Evolutionary conservation across 1,140 invertebrate species (phyloP).

Genomic region (Helicoverpa armigera): DNA sequence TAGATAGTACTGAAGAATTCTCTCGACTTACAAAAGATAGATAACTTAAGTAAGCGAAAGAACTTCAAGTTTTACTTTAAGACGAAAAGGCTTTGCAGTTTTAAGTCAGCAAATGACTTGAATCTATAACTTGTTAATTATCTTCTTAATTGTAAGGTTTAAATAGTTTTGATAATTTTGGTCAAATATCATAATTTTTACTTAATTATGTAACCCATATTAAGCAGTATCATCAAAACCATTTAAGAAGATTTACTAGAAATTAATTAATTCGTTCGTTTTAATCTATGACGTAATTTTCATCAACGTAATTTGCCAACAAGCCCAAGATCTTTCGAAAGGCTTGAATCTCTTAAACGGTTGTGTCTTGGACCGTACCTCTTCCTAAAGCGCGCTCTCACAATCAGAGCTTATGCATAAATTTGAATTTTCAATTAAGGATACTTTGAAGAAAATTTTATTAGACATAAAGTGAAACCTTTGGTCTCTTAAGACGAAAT

Average conservation of each 20-base stretch:
- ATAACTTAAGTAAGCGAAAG: constrained; percentile 55
- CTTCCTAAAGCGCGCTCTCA: constrained; percentile 64
- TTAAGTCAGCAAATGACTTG: constrained; percentile 53
- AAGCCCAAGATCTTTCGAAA: constrained; percentile 54
- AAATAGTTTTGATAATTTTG: not conserved
- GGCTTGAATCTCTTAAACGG: constrained; percentile 77
- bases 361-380: constrained; percentile 65
- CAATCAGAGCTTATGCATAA: constrained; percentile 86
- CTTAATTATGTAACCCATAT: too few relatives aligned
- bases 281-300: constrained; percentile 73
- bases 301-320: constrained; percentile 75
- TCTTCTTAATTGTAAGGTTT: constrained; percentile 33
- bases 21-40: constrained; percentile 49
- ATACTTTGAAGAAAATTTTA: constrained; percentile 86
- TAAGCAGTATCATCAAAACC: constrained; percentile 23
- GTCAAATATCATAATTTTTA: too few relatives aligned
- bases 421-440: constrained; percentile 87
- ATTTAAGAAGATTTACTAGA: constrained; percentile 53
- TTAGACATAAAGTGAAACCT: constrained; percentile 85
- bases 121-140: constrained; percentile 45
- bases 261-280: constrained; percentile 65
- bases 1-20: constrained; percentile 29
- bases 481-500: constrained; percentile 84
- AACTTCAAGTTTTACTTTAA: constrained; percentile 54
- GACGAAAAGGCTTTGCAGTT: constrained; percentile 41